phyloP scores from a whole-genome alignment of 2,113 vertebrate species.

The Rallus limicola region DNA sequence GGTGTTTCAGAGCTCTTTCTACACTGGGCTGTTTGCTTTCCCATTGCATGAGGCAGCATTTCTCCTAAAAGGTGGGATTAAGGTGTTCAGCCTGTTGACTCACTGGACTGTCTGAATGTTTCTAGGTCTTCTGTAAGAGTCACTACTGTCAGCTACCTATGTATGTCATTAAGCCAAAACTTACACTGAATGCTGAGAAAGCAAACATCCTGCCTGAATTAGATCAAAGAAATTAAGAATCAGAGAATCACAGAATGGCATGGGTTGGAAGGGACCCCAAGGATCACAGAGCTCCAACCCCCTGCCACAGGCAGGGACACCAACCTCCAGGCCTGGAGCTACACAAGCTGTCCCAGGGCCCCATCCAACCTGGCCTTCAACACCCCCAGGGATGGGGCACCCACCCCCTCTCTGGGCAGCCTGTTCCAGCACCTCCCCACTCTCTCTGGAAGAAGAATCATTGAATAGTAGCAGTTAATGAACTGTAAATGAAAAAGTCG shows the following conservation, averaged over 20 bases:
- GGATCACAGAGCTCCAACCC: no score
- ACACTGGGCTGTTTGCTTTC: not conserved
- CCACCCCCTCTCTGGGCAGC: no score
- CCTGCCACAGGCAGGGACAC: no score
- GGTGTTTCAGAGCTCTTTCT: not conserved
- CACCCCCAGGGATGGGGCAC: no score
- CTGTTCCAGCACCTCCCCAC: no score
- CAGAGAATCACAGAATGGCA: no score
- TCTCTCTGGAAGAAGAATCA: constrained; percentile 64
- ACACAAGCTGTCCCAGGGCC: no score
- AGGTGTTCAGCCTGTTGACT: not conserved
- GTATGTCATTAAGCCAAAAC: constrained; percentile 48
- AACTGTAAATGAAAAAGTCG: constrained; percentile 10
- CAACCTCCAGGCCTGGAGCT: no score
- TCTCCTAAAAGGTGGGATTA: not conserved
- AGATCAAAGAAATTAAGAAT: constrained; percentile 63
- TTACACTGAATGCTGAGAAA: not conserved
- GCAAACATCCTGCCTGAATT: constrained; percentile 34
- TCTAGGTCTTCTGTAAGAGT: constrained; percentile 13
- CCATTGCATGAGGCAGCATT: not conserved
- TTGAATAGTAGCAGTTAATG: constrained; percentile 60
- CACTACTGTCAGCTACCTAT: constrained; percentile 53
- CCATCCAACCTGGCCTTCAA: no score
- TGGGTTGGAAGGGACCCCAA: no score
- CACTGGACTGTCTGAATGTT: not conserved